These are phyloP conservation scores for Lepidocolaptes lacrymiger DNA, from an alignment of 2,797 vertebrate species.

Conservation along the genomic window DNA sequence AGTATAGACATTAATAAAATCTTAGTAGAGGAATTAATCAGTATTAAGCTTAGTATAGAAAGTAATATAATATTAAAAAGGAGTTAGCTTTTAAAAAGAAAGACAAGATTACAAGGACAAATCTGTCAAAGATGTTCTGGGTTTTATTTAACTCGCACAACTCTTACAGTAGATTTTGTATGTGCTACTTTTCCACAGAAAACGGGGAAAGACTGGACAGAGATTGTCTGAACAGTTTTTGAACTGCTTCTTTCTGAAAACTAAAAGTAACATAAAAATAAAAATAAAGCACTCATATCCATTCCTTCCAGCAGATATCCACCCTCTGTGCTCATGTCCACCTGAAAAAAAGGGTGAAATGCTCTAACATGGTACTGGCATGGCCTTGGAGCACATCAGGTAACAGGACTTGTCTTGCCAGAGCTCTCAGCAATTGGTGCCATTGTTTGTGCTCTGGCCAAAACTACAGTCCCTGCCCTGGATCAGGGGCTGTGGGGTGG, in stretches of 20 bases:
- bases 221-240: not conserved
- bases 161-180: not conserved
- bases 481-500: fast-evolving
- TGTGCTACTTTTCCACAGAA: not conserved
- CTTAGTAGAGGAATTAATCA: not conserved
- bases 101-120: not conserved
- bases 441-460: not conserved
- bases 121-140: not conserved
- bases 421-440: fast-evolving
- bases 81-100: not conserved
- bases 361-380: fast-evolving
- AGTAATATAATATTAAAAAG: not conserved
- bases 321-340: too few species aligned
- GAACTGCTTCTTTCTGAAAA: not conserved
- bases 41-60: not conserved
- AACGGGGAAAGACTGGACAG: not conserved
- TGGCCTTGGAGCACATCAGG: not conserved
- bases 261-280: not conserved
- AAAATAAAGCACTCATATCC: not conserved
- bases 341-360: fast-evolving
- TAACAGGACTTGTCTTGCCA: fast-evolving
- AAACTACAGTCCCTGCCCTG: fast-evolving
- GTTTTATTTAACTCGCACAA: constrained; percentile 27
- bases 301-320: not conserved
- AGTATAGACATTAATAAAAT: not conserved